Conservation (phyloP, 1,140 invertebrate genomes). For the Scaptodrosophila lebanonensis region DNA sequence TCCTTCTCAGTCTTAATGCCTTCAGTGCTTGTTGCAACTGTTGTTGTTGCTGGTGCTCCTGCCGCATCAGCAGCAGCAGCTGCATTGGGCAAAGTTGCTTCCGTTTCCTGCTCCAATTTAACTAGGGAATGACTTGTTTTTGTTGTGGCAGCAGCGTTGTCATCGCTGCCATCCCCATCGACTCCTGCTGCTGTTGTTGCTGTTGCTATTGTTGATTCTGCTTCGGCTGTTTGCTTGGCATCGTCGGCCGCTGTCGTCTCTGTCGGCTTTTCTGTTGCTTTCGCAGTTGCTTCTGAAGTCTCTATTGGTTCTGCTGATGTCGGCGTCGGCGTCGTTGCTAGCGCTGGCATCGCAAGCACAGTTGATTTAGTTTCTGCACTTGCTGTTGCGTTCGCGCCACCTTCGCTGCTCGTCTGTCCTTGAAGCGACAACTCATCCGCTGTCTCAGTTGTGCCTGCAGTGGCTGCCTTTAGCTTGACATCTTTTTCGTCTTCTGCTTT, state of each 20-base stretch:
- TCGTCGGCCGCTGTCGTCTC: slow-evolving; percentile 10
- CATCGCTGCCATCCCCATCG: slow-evolving; percentile 12
- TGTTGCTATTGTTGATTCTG: neutral
- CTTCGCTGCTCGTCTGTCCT: neutral
- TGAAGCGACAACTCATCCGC: slow-evolving; percentile 3
- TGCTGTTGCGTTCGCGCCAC: slow-evolving; percentile 8
- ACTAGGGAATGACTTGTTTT: slow-evolving; percentile 14
- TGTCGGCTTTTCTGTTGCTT: neutral
- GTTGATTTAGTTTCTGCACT: slow-evolving; percentile 36
- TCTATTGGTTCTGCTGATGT: too few species aligned
- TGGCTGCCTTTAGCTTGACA: slow-evolving; percentile 42
- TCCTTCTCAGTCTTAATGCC: slow-evolving; percentile 56
- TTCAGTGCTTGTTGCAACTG: slow-evolving; percentile 13
- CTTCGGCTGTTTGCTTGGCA: slow-evolving; percentile 2
- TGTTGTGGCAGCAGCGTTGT: slow-evolving; percentile 10
- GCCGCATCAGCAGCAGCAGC: too few species aligned
- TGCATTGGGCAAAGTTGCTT: too few species aligned
- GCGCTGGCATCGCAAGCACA: slow-evolving; percentile 6
- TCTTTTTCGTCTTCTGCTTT: slow-evolving; percentile 27
- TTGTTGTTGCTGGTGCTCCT: slow-evolving; percentile 11
- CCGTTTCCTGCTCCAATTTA: slow-evolving; percentile 35
- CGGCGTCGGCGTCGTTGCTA: neutral
- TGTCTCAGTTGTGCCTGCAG: slow-evolving; percentile 3
- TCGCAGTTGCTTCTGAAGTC: too few species aligned
- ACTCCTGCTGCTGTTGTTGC: neutral